Conservation (phyloP, 2,113 vertebrate genomes). For the Aegithalos caudatus region DNA sequence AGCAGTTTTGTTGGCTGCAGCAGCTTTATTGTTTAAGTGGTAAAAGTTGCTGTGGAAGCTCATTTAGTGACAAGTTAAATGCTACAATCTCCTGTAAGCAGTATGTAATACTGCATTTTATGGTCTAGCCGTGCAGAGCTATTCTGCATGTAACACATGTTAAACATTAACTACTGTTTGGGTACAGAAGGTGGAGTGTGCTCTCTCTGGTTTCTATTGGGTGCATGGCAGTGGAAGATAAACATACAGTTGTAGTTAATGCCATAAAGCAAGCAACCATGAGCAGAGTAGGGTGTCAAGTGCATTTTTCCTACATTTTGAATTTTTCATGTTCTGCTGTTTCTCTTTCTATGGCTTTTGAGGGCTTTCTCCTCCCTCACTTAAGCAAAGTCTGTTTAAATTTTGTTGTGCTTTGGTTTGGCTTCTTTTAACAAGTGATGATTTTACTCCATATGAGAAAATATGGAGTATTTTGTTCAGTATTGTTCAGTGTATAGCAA, state of each 20-base stretch:
- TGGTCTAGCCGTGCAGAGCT: neutral
- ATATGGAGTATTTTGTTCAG: neutral
- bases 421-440: neutral
- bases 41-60: neutral
- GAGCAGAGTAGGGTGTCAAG: neutral
- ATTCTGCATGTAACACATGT: neutral
- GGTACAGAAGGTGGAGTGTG: conserved; percentile 13
- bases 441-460: neutral
- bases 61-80: neutral
- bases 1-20: neutral
- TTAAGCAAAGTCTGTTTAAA: neutral
- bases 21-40: neutral
- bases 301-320: neutral
- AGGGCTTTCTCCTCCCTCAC: neutral
- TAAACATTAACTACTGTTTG: conserved; percentile 41
- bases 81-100: neutral
- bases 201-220: neutral
- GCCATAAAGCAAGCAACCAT: neutral
- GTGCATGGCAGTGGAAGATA: neutral
- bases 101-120: conserved; percentile 9
- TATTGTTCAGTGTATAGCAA: neutral
- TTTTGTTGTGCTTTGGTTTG: neutral
- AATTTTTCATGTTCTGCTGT: neutral
- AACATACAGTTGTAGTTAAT: neutral
- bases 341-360: neutral